Conservation (phyloP, 2,888 invertebrate species). For the Empis stercorea region DNA sequence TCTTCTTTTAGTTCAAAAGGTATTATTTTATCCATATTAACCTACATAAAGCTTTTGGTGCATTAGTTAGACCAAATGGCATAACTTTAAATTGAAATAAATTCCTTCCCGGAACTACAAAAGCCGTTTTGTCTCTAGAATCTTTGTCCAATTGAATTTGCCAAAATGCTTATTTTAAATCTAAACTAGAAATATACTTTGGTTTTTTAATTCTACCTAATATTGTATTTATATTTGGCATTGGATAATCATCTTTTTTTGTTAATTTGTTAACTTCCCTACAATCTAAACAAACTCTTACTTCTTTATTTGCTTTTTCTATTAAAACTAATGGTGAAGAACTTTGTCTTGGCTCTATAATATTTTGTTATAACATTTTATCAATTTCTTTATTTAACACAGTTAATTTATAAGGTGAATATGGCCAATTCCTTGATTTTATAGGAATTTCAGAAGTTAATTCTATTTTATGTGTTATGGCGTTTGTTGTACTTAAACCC, state of each 20-base stretch:
- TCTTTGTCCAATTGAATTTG: slow-evolving; percentile 6
- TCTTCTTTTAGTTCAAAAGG: not conserved
- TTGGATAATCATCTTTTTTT: slow-evolving; percentile 2
- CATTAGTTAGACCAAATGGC: slow-evolving; percentile 10
- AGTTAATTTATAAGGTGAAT: too few species aligned
- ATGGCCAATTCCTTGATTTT: too few species aligned
- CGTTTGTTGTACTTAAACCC: too few species aligned
- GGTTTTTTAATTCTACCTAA: too few species aligned
- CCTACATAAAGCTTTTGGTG: slow-evolving; percentile 4
- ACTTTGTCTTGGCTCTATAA: too few species aligned
- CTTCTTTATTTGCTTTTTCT: too few species aligned
- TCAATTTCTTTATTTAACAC: too few species aligned
- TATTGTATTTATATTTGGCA: slow-evolving; percentile 7
- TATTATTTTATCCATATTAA: slow-evolving; percentile 7
- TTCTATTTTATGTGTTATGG: too few species aligned
- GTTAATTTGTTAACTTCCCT: slow-evolving; percentile 5
- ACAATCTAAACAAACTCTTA: slow-evolving; percentile 9
- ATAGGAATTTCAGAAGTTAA: too few species aligned
- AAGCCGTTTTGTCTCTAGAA: too few species aligned
- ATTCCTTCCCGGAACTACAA: slow-evolving; percentile 7
- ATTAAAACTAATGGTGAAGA: too few species aligned
- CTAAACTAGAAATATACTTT: not conserved
- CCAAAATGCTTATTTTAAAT: slow-evolving; percentile 8
- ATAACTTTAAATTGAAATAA: slow-evolving; percentile 7
- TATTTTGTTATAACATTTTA: too few species aligned